Evolutionary conservation across 2,797 vertebrate genomes (phyloP).

Genomic region (Catamblyrhynchus diadema): DNA sequence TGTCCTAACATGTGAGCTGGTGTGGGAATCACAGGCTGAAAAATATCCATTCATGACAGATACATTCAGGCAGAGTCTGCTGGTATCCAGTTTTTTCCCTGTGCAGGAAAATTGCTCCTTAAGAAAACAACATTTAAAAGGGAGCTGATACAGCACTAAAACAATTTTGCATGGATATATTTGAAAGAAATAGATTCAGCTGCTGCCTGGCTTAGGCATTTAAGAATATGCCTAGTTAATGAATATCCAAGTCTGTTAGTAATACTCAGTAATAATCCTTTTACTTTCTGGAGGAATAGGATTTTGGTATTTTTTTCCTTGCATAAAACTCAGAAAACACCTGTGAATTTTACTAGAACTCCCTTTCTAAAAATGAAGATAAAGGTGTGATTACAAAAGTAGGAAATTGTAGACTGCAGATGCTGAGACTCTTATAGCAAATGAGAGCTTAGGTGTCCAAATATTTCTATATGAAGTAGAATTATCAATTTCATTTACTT

Average conservation of each 20-base stretch:
- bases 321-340: background rate
- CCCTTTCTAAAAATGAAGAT: background rate
- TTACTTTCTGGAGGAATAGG: background rate
- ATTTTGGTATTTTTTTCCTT: background rate
- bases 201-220: background rate
- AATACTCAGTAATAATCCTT: background rate
- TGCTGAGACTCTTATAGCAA: background rate
- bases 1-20: rapidly evolving
- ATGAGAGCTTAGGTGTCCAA: background rate
- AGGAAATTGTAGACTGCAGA: background rate
- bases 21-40: background rate
- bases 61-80: background rate
- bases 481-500: background rate
- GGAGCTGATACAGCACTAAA: background rate
- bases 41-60: background rate
- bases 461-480: background rate
- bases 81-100: background rate
- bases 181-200: background rate
- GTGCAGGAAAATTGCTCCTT: background rate
- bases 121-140: background rate
- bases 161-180: background rate
- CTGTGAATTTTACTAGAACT: background rate
- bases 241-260: background rate
- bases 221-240: background rate
- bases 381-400: background rate